Conservation (phyloP, 1,140 invertebrate species). For the Brachionus rubens region DNA sequence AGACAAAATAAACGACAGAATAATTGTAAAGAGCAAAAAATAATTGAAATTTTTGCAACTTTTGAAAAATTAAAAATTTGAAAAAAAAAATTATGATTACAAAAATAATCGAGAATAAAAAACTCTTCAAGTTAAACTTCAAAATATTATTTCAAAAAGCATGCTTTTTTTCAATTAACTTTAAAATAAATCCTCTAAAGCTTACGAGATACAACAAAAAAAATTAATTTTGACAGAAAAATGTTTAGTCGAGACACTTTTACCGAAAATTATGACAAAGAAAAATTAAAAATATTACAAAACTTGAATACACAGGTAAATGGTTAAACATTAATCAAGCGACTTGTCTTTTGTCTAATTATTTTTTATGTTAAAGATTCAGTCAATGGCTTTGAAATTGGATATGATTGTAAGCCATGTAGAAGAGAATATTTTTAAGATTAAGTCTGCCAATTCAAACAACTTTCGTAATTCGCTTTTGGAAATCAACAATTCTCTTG, state of each 20-base stretch:
- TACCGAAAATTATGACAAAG: constrained; percentile 17
- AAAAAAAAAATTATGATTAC: too few relatives aligned
- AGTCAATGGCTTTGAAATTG: constrained; percentile 11
- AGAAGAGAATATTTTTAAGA: constrained; percentile 39
- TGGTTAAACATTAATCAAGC: not conserved
- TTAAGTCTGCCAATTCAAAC: constrained; percentile 24
- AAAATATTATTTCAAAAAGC: not conserved
- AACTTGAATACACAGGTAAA: constrained; percentile 13
- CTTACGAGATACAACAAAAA: not conserved
- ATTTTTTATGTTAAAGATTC: constrained; percentile 18
- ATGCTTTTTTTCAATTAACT: constrained; percentile 6
- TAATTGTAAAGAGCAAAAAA: too few relatives aligned
- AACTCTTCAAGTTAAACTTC: too few relatives aligned
- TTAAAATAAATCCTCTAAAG: not conserved
- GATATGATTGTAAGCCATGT: not conserved
- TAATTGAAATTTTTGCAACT: too few relatives aligned
- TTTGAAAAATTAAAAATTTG: too few relatives aligned
- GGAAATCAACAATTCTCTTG: constrained; percentile 26
- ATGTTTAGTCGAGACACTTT: constrained; percentile 27
- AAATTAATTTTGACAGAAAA: too few relatives aligned
- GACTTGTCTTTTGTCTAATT: not conserved
- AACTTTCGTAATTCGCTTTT: constrained; percentile 6
- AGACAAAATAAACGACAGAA: too few relatives aligned
- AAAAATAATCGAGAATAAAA: constrained; percentile 5
- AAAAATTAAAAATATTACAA: constrained; percentile 42